Conservation (phyloP, 2,888 invertebrate genomes). For the Urechis unicinctus region DNA sequence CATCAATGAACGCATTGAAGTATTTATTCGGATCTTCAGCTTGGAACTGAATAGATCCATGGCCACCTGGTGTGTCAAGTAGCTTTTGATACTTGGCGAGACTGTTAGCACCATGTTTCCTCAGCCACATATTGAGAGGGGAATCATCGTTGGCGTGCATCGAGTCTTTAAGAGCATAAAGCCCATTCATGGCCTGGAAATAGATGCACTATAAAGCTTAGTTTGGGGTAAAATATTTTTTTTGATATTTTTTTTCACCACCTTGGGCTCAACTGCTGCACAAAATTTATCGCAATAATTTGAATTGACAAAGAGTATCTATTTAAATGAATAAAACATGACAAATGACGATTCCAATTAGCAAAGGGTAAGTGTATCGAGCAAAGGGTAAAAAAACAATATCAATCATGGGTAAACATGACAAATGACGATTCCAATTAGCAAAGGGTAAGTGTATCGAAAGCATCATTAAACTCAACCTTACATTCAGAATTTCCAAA, state of each 20-base stretch:
- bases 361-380: too few relatives aligned
- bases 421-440: too few relatives aligned
- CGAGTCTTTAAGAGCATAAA: constrained; percentile 72
- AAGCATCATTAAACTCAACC: background rate
- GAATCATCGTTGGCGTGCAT: constrained; percentile 72
- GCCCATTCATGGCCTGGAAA: constrained; percentile 77
- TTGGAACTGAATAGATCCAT: constrained; percentile 73
- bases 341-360: too few relatives aligned
- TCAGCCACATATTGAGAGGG: constrained; percentile 85
- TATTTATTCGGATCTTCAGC: constrained; percentile 75
- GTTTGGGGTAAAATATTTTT: too few relatives aligned
- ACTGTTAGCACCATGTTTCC: constrained; percentile 76
- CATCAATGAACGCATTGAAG: constrained; percentile 90
- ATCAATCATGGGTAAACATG: too few relatives aligned
- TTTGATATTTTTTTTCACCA: background rate
- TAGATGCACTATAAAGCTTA: too few relatives aligned
- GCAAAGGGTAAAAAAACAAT: too few relatives aligned
- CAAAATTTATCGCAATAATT: too few relatives aligned
- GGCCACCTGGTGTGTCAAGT: constrained; percentile 50
- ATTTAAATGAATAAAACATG: too few relatives aligned
- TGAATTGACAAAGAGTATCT: too few relatives aligned
- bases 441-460: too few relatives aligned
- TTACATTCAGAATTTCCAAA: background rate
- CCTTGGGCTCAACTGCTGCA: too few relatives aligned
- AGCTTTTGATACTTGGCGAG: constrained; percentile 62